Conservation (phyloP, 2,113 vertebrate genomes). For the Oxygymnocypris stewartii region DNA sequence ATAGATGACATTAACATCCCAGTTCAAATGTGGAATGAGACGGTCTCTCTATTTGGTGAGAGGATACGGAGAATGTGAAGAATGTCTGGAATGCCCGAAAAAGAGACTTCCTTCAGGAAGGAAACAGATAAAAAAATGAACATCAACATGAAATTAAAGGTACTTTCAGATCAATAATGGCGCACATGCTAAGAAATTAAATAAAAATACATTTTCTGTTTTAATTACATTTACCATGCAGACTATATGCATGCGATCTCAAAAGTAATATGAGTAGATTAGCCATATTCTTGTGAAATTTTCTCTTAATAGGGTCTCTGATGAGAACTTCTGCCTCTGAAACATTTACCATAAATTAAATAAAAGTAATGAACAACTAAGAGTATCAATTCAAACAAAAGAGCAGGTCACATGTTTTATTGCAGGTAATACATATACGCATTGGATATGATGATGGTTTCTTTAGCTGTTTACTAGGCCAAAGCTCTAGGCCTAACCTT, state of each 20-base stretch:
- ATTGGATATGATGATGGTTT: neutral
- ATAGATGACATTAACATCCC: slow-evolving; percentile 32
- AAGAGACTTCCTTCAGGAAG: slow-evolving; percentile 26
- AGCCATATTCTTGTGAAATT: neutral
- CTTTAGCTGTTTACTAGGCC: slow-evolving; percentile 30
- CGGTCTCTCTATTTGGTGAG: neutral
- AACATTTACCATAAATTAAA: neutral
- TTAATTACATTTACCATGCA: neutral
- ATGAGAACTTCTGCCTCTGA: neutral
- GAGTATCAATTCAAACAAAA: neutral
- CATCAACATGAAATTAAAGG: neutral
- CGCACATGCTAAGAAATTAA: neutral
- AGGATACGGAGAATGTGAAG: slow-evolving; percentile 23
- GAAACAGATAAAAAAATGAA: slow-evolving; percentile 19
- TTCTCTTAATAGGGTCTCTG: neutral
- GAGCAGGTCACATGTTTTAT: neutral
- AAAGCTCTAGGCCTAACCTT: slow-evolving; percentile 9
- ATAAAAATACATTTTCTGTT: neutral
- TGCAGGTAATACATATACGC: neutral
- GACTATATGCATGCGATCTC: neutral
- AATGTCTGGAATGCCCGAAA: slow-evolving; percentile 39
- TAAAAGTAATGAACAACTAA: neutral
- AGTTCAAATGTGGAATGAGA: neutral
- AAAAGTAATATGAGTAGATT: neutral
- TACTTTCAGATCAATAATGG: neutral